Conservation (phyloP, 2,113 vertebrate genomes). For the Cnemophilus loriae region DNA sequence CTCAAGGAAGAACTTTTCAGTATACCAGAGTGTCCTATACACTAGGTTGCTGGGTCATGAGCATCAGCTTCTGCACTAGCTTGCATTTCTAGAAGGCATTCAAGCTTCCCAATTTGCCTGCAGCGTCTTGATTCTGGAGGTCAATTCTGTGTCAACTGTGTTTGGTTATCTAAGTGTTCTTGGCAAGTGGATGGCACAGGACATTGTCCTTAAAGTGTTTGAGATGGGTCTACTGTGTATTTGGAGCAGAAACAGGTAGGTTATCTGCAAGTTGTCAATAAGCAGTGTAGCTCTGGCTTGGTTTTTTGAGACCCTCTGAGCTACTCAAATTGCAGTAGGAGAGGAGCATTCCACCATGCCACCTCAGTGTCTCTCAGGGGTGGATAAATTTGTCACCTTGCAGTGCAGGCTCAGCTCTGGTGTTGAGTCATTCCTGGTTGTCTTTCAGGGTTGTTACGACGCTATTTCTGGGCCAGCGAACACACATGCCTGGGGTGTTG, state of each 20-base stretch:
- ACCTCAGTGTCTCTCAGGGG: background rate
- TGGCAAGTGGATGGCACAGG: background rate
- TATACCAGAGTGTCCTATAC: background rate
- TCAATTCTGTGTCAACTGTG: background rate
- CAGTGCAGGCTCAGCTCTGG: background rate
- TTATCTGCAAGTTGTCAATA: background rate
- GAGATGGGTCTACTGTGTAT: background rate
- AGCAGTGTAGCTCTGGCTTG: background rate
- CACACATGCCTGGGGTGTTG: conserved; percentile 76
- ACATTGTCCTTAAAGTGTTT: background rate
- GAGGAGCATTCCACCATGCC: background rate
- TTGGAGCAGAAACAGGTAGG: background rate
- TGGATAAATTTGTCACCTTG: background rate
- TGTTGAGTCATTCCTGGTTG: background rate
- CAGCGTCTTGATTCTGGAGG: background rate
- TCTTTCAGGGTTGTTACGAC: conserved; percentile 75
- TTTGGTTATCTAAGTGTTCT: background rate
- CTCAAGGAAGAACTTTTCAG: background rate
- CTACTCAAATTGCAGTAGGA: background rate
- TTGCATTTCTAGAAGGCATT: background rate
- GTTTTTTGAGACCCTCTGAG: background rate
- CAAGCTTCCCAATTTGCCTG: background rate
- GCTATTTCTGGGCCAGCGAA: conserved; percentile 73
- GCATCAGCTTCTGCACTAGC: background rate
- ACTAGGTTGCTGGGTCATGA: background rate